Base-by-base conservation (phyloP, 2,888 invertebrate genomes). In the Apantesis nais region DNA sequence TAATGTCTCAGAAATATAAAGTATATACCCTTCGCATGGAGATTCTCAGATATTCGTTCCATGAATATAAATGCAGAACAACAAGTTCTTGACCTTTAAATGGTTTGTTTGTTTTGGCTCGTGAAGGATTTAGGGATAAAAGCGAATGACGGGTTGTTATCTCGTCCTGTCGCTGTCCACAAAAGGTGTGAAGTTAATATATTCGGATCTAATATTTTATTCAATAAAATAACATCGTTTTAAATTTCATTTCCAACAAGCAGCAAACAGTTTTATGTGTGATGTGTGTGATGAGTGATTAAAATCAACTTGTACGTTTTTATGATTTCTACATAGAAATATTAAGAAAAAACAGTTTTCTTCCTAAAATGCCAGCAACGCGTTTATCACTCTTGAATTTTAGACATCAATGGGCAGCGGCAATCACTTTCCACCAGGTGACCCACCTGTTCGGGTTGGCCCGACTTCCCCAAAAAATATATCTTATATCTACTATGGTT, bases 51-150 rank as follows among this genome's bases (percentile, higher is more conserved):
- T 52, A 52, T 55, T 55, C 25, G 25, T 55, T 11, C 12, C 1
- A 55, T 55, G 55, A 25, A 55, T 55, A 55, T 3, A 25, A 55
- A 55, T 55, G 25, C 25, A 55, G 25, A 25, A 25, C 25, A 52
- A 12, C 25, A 25, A 55, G 48, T 52, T 52, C 14, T 25, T 55
- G 55, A 55, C 55, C 55, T 55, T 55, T 25, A 55, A 55, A 55
- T 55, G n/a, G 52, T 52, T 52, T 55, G 55, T 55, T 55, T 55
- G 39, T 31, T 41, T 63, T 37, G 34, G 62, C n/a, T 37, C n/a
- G 62, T 41, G 62, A 66, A 41, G 58, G 12, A 37, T 29, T 31
- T 11, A 71, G 66, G 61, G 0, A 19, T 71, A 64, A 70, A n/a
- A 55, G 55, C 25, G 25, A 55, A 55, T 14, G 55, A 25, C n/a